Base-by-base conservation (phyloP, 1,140 invertebrate species). In the Sycobia sp. region DNA sequence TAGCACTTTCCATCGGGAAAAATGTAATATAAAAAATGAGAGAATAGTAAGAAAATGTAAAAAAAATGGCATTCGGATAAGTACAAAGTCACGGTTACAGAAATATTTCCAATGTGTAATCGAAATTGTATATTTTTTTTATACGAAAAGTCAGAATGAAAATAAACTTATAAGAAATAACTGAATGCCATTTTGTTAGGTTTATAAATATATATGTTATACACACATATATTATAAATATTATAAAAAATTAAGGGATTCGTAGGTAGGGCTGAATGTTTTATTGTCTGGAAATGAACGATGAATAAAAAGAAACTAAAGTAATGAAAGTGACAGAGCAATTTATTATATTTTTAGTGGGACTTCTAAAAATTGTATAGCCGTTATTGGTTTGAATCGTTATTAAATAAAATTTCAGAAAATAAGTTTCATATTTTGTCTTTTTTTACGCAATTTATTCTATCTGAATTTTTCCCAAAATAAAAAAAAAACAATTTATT, bases 51-150 rank as follows among this genome's bases (percentile, higher is more conserved):
- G 46, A 11, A 41, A 57, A 49, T 56, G 38, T 51, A 32, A 50
- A 27, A 18, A 78, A 82, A 82, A 80, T 81, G 80, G 80, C 80
- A 82, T 82, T 82, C 78, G 78, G 80, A 79, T 72, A 27, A 82
- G 79, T 82, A 81, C 79, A 82, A 82, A 80, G 68, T 73, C 71
- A 76, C 71, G 71, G 73, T 77, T 75, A 76, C 68, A 72, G 68
- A 73, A 41, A 75, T 73, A 70, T 77, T 78, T 78, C 71, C 71
- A 76, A 75, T 75, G 70, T 73, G 74, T 80, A 82, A 73, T 80
- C 74, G 73, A 80, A 80, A 82, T 81, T 82, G 76, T 82, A 81
- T 82, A 80, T 81, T 82, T 82, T 82, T 82, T 81, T 81, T 82
- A 82, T 81, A 79, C 50, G 44, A 36, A 59, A 54, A 23, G 43